Evolutionary conservation across 1,140 invertebrate species (phyloP).

Genomic region (Zaprionus davidi): DNA sequence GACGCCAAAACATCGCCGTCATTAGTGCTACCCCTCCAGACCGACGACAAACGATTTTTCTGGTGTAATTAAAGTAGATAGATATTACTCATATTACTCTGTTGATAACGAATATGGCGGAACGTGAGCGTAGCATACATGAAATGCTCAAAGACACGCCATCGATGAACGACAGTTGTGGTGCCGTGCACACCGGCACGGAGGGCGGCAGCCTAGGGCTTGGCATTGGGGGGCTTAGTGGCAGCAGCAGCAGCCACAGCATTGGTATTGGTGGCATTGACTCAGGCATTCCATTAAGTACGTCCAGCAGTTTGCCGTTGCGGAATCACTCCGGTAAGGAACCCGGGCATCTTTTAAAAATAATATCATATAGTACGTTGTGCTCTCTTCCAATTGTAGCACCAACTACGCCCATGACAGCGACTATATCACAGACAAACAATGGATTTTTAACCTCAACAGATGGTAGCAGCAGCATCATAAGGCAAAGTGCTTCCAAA

Average conservation of each 20-base stretch:
- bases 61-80: conserved; percentile 24
- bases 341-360: too few species aligned
- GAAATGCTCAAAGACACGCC: conserved; percentile 95
- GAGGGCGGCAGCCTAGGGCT: conserved; percentile 79
- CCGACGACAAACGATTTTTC: conserved; percentile 47
- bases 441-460: conserved; percentile 64
- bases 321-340: conserved; percentile 84
- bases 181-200: conserved; percentile 90
- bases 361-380: too few species aligned
- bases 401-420: conserved; percentile 84
- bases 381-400: conserved; percentile 39
- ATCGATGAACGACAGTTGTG: conserved; percentile 90
- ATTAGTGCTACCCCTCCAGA: conserved; percentile 10
- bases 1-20: background rate
- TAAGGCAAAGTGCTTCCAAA: conserved; percentile 88
- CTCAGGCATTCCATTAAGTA: conserved; percentile 52
- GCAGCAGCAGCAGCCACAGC: conserved; percentile 62
- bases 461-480: conserved; percentile 84
- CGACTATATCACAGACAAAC: conserved; percentile 84
- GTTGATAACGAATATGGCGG: conserved; percentile 55
- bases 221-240: conserved; percentile 43
- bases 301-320: conserved; percentile 82
- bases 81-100: conserved; percentile 10
- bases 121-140: conserved; percentile 90
- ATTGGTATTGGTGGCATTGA: conserved; percentile 45